These are phyloP conservation scores for Lasiommata megera DNA, from an alignment of 2,888 invertebrate species.

Conservation along the genomic window DNA sequence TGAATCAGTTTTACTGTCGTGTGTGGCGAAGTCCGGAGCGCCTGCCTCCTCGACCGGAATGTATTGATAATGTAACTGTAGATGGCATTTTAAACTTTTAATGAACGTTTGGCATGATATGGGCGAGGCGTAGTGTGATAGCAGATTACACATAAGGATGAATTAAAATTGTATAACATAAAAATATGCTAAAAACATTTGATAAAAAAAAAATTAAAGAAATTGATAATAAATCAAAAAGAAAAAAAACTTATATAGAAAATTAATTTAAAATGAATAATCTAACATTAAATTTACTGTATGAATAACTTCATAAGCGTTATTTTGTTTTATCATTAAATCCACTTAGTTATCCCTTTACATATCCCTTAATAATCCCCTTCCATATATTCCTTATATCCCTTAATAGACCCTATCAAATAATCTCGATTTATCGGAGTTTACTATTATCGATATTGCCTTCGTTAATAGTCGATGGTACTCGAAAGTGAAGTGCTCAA, in stretches of 20 bases:
- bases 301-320: too few relatives aligned
- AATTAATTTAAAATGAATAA: too few relatives aligned
- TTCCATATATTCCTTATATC: too few relatives aligned
- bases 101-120: conserved; percentile 16
- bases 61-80: conserved; percentile 33
- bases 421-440: conserved; percentile 49
- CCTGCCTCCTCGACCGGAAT: conserved; percentile 32
- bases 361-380: too few relatives aligned
- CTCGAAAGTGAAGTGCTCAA: too few relatives aligned
- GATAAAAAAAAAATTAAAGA: neutral
- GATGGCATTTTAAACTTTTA: conserved; percentile 24
- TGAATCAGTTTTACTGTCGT: conserved; percentile 32
- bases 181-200: neutral
- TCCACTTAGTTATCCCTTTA: too few relatives aligned
- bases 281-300: too few relatives aligned
- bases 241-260: too few relatives aligned
- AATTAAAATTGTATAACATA: neutral
- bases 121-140: neutral
- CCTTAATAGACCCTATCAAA: too few relatives aligned
- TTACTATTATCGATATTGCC: conserved; percentile 97
- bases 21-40: conserved; percentile 28
- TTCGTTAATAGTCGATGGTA: too few relatives aligned
- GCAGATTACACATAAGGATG: neutral
- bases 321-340: too few relatives aligned
- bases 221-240: too few relatives aligned